Conservation (phyloP, 2,888 invertebrate species). For the Leptopterna dolabrata region DNA sequence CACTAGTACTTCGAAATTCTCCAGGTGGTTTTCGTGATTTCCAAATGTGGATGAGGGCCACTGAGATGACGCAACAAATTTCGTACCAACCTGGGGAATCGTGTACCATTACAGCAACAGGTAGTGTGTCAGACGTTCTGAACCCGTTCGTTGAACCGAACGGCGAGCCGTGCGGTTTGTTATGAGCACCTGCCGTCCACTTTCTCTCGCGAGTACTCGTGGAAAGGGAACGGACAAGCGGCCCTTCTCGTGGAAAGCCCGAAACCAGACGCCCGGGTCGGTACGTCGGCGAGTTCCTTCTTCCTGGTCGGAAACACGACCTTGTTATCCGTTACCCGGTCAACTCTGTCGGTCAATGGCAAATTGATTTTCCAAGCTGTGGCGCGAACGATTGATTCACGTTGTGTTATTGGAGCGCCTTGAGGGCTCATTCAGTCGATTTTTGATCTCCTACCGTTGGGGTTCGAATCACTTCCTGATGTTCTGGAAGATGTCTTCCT, state of each 20-base stretch:
- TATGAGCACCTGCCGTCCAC: not conserved
- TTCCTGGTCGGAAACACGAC: not conserved
- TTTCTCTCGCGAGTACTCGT: not conserved
- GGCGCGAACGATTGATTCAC: not conserved
- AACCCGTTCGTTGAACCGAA: not conserved
- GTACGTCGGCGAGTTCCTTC: not conserved
- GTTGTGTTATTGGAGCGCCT: not conserved
- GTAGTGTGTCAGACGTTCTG: too few species aligned
- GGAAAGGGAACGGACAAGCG: not conserved
- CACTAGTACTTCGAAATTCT: too few species aligned
- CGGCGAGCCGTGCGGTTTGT: not conserved
- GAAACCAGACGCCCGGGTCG: not conserved
- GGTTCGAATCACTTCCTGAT: not conserved
- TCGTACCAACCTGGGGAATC: too few species aligned
- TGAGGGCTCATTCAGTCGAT: not conserved
- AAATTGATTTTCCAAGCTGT: not conserved
- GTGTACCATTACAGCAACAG: too few species aligned
- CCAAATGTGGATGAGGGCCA: too few species aligned
- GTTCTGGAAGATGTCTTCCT: not conserved
- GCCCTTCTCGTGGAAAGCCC: not conserved
- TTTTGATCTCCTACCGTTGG: not conserved
- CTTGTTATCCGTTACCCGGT: conserved; percentile 24
- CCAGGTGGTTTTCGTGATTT: too few species aligned
- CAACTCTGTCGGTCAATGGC: conserved; percentile 31
- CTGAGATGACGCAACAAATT: too few species aligned